phyloP scores from a whole-genome alignment of 2,888 invertebrate species.

The Netelia virgata region DNA sequence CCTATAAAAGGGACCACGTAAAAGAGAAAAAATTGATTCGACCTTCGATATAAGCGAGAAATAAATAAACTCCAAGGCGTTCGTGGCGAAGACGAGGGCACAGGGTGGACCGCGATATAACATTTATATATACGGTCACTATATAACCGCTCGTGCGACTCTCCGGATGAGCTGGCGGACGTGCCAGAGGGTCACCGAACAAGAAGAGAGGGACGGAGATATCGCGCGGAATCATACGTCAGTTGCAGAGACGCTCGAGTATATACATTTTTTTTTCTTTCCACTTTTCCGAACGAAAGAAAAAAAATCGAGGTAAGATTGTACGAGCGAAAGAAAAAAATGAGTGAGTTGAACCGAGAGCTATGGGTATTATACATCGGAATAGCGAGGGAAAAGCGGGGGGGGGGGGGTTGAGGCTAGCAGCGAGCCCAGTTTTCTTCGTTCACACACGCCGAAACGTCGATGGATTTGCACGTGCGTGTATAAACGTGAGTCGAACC shows the following conservation, averaged over 20 bases:
- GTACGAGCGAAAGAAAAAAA: slow-evolving; percentile 68
- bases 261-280: slow-evolving; percentile 67
- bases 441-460: slow-evolving; percentile 66
- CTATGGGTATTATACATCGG: slow-evolving; percentile 30
- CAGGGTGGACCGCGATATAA: slow-evolving; percentile 31
- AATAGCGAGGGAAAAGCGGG: slow-evolving; percentile 7
- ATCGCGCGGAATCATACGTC: slow-evolving; percentile 78
- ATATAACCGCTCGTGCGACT: slow-evolving; percentile 47
- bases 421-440: slow-evolving; percentile 50
- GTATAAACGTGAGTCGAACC: neutral
- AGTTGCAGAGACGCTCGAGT: slow-evolving; percentile 79
- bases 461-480: slow-evolving; percentile 68
- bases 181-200: slow-evolving; percentile 51
- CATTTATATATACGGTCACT: slow-evolving; percentile 33
- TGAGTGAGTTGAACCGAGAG: slow-evolving; percentile 46
- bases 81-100: slow-evolving; percentile 6
- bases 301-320: slow-evolving; percentile 69
- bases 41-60: slow-evolving; percentile 13
- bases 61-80: slow-evolving; percentile 43
- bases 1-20: neutral
- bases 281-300: slow-evolving; percentile 73
- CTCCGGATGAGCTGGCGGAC: slow-evolving; percentile 54
- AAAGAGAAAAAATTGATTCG: slow-evolving; percentile 15
- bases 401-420: slow-evolving; percentile 44
- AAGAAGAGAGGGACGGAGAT: slow-evolving; percentile 32